phyloP scores from a whole-genome alignment of 2,888 invertebrate species.

The Diarsia mendica region DNA sequence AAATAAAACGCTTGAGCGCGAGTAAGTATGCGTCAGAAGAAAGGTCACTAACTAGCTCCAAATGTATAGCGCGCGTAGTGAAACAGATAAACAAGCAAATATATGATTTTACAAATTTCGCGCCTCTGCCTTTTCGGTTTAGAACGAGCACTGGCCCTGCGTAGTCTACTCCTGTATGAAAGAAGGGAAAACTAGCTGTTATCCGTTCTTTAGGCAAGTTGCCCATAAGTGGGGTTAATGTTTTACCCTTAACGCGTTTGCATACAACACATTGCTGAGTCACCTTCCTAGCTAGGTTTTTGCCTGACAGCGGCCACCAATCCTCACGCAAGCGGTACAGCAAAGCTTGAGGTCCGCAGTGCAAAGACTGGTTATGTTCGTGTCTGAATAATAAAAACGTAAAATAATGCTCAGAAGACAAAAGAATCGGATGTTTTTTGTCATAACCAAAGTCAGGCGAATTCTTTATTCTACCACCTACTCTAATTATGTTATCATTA shows the following conservation, averaged over 20 bases:
- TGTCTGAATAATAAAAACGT: constrained; percentile 1
- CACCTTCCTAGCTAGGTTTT: constrained; percentile 2
- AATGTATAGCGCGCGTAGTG: background rate
- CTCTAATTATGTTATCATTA: background rate
- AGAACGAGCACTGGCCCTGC: background rate
- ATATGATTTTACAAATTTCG: background rate
- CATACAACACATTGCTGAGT: background rate
- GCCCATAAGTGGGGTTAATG: background rate
- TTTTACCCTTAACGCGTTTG: background rate
- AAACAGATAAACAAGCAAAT: background rate
- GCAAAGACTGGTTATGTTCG: background rate
- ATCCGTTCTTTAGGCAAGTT: no score
- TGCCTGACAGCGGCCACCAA: background rate
- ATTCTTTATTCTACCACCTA: background rate
- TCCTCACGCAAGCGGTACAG: background rate
- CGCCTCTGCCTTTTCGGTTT: constrained; percentile 5
- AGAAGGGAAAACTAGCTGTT: no score
- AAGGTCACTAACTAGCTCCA: no score
- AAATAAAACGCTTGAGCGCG: no score
- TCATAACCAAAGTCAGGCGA: no score
- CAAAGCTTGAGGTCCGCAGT: background rate
- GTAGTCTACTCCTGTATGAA: no score
- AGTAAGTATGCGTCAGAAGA: no score
- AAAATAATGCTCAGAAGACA: background rate
- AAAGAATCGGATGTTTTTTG: constrained; percentile 1